Evolutionary conservation across 2,113 vertebrate species (phyloP).

Genomic region (Muscicapa adusta): DNA sequence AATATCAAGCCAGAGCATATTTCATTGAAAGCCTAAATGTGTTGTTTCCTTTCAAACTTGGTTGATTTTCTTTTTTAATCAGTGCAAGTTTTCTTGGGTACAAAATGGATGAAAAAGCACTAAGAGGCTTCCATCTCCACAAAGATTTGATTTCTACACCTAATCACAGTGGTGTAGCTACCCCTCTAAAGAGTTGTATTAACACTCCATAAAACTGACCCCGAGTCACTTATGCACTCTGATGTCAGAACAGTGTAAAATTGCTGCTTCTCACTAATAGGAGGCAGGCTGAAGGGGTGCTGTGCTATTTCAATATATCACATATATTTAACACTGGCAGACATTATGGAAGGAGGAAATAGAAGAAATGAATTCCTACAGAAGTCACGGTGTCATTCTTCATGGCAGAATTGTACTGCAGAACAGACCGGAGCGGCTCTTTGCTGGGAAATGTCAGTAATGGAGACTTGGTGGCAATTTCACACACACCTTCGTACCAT

Average conservation of each 20-base stretch:
- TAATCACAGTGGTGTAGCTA: neutral
- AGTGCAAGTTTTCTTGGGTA: neutral
- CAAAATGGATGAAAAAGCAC: neutral
- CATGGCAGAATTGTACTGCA: slow-evolving; percentile 96
- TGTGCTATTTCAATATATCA: neutral
- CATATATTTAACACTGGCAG: neutral
- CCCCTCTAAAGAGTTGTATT: neutral
- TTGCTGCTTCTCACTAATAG: neutral
- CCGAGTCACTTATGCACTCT: neutral
- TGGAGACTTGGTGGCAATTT: slow-evolving; percentile 94
- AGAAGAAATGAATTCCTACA: slow-evolving; percentile 61
- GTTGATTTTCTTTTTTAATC: neutral
- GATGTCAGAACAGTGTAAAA: neutral
- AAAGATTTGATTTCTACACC: no score
- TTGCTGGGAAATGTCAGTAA: slow-evolving; percentile 94
- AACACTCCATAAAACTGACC: neutral
- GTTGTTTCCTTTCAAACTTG: neutral
- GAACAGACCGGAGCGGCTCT: slow-evolving; percentile 92
- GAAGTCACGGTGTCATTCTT: slow-evolving; percentile 95
- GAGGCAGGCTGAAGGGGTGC: neutral
- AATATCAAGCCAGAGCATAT: neutral
- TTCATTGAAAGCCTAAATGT: neutral
- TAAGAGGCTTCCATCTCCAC: neutral
- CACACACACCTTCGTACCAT: slow-evolving; percentile 97
- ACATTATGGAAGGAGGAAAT: neutral